Evolutionary conservation across 1,140 invertebrate genomes (phyloP).

Genomic region (Papilio glaucus): DNA sequence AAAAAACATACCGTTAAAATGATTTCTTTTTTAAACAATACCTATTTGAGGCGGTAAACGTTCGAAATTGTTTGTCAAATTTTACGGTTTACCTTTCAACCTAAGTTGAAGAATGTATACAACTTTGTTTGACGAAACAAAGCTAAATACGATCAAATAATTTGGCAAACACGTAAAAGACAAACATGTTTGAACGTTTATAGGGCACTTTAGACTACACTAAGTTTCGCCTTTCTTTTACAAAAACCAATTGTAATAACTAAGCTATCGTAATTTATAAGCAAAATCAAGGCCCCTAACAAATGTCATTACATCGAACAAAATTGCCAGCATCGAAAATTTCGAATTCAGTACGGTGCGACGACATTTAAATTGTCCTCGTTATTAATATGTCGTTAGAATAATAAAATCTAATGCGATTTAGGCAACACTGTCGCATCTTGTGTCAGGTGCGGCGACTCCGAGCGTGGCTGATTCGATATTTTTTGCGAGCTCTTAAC

Average conservation of each 20-base stretch:
- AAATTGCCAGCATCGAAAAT: constrained; percentile 37
- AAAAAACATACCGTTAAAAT: too few relatives aligned
- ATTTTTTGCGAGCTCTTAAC: constrained; percentile 59
- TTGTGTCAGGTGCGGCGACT: constrained; percentile 48
- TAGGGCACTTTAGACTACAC: background rate
- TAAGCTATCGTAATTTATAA: background rate
- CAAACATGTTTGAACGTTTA: too few relatives aligned
- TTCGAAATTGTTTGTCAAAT: too few relatives aligned
- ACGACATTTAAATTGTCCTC: constrained; percentile 36
- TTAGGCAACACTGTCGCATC: constrained; percentile 41
- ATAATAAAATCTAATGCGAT: constrained; percentile 39
- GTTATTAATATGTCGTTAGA: constrained; percentile 39
- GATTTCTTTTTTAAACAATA: too few relatives aligned
- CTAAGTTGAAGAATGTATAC: too few relatives aligned
- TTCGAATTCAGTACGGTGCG: constrained; percentile 25
- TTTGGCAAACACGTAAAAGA: too few relatives aligned
- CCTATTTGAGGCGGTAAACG: too few relatives aligned
- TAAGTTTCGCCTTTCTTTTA: background rate
- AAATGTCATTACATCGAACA: constrained; percentile 9
- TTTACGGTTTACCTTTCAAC: too few relatives aligned
- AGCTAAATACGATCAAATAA: too few relatives aligned
- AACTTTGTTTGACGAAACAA: too few relatives aligned
- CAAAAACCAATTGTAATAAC: background rate
- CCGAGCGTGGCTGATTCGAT: constrained; percentile 53
- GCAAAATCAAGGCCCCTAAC: constrained; percentile 2